Conservation (phyloP, 1,140 invertebrate genomes). For the Galleria mellonella region DNA sequence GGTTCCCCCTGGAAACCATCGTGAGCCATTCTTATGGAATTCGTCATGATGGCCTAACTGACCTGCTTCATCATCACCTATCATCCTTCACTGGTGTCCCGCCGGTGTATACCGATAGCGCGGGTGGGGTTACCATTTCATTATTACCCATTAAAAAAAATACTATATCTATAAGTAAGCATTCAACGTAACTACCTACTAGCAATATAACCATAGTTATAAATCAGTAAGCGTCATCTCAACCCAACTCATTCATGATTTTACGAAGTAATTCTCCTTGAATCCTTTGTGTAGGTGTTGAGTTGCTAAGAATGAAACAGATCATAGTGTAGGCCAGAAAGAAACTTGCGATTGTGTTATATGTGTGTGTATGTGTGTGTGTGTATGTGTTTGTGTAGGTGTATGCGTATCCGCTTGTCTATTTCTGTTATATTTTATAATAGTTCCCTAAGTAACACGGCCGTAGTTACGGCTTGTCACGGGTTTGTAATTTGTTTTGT, state of each 20-base stretch:
- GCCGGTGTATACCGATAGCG: too few relatives aligned
- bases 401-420: constrained; percentile 21
- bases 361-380: not conserved
- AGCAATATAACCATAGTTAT: too few relatives aligned
- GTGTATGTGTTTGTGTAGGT: not conserved
- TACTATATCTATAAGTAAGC: too few relatives aligned
- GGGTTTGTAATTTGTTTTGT: not conserved
- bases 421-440: constrained; percentile 15
- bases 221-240: too few relatives aligned
- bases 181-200: too few relatives aligned
- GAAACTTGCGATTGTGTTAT: not conserved
- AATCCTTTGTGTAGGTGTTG: constrained; percentile 21
- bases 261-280: constrained; percentile 19
- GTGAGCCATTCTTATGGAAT: too few relatives aligned
- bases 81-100: too few relatives aligned
- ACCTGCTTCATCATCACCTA: too few relatives aligned
- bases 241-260: constrained; percentile 16
- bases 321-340: not conserved
- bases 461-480: not conserved
- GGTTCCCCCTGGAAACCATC: too few relatives aligned
- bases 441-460: constrained; percentile 4
- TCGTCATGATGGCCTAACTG: too few relatives aligned
- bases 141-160: too few relatives aligned
- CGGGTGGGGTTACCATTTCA: too few relatives aligned
- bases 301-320: constrained; percentile 9